A percentile compares a stretch with the other conserved stretches of the same genome.
These are phyloP conservation scores for Zeugodacus cucurbitae DNA, from an alignment of 1,140 invertebrate genomes.

Conservation along the genomic window DNA sequence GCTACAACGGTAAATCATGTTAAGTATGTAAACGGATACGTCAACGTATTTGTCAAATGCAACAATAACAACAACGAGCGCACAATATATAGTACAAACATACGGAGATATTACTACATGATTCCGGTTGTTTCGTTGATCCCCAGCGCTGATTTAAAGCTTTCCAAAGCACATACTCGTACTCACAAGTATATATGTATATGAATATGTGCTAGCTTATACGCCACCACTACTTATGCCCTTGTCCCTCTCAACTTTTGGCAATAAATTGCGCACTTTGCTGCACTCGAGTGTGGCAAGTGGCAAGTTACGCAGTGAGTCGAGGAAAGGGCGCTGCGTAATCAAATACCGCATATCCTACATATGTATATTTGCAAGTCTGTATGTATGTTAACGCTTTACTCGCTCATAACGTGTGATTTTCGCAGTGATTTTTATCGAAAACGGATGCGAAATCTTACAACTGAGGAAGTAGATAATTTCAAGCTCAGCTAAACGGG, in stretches of 20 bases:
- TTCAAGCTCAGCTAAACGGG: slow-evolving; percentile 21
- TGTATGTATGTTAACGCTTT: background rate
- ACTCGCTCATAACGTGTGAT: slow-evolving; percentile 25
- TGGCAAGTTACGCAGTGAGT: too few species aligned
- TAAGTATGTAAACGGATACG: slow-evolving; percentile 28
- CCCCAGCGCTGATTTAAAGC: background rate
- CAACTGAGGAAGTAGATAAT: slow-evolving; percentile 45
- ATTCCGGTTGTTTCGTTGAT: slow-evolving; percentile 18
- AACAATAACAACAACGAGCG: background rate
- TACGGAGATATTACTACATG: background rate
- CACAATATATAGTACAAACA: background rate
- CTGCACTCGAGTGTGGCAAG: background rate
- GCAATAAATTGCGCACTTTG: slow-evolving; percentile 18
- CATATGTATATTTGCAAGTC: too few species aligned
- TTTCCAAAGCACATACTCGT: background rate
- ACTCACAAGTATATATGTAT: background rate
- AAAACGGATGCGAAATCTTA: slow-evolving; percentile 47
- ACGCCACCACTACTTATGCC: background rate
- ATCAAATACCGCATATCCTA: slow-evolving; percentile 46
- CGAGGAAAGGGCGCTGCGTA: slow-evolving; percentile 23
- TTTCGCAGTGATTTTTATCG: slow-evolving; percentile 43
- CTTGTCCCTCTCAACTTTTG: slow-evolving; percentile 2
- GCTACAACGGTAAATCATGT: slow-evolving; percentile 15
- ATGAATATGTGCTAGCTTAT: background rate
- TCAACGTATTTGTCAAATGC: background rate